Evolutionary conservation across 2,797 vertebrate species (phyloP), one percentile per base, ranked within the genome.

Genomic region (Ibycter americanus): DNA sequence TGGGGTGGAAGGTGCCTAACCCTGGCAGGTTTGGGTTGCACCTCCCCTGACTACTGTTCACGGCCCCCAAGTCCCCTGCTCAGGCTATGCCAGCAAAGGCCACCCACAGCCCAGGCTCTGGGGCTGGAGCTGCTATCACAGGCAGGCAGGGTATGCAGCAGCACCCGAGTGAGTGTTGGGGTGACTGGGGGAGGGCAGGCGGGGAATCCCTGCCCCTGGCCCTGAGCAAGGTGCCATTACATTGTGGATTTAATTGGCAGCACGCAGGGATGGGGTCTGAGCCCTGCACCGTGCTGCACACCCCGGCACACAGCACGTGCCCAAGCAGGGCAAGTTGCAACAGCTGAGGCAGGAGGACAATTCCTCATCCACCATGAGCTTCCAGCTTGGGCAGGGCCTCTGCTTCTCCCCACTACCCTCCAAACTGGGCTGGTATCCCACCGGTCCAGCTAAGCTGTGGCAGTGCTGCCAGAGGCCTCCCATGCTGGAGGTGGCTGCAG

Each of bases 101-200:
- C 40, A 67, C 36, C 17, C 29, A 27, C 40, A 67, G 42, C 17
- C 31, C 34, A 31, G 32, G 4, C 8, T 54, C 59, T 36, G 49
- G 27, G n/a, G 19, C 54, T 62, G 66, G 22, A 91, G 32, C 59
- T 23, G 25, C 56, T 61, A 7, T 27, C 1, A 0, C 1, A 1
- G 25, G 16, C 2, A 14, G 15, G 14, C 11, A 74, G 70, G 36
- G 73, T 0, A 1, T 10, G 12, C 0, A 0, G 11, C 15, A 12
- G 7, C 47, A 61, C 23, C n/a, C 1, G 2, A 18, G 17, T 29
- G 54, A 54, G 47, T 32, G 25, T 15, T 52, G 34, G 26, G 54
- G 25, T 26, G 34, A 34, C 23, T 6, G 2, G 9, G 25, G 15
- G 0, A 4, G 58, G 40, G 34, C 40, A 85, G n/a, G 44, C 0